Base-by-base conservation (phyloP, 1,140 invertebrate species). In the Archivesica marissinica region DNA sequence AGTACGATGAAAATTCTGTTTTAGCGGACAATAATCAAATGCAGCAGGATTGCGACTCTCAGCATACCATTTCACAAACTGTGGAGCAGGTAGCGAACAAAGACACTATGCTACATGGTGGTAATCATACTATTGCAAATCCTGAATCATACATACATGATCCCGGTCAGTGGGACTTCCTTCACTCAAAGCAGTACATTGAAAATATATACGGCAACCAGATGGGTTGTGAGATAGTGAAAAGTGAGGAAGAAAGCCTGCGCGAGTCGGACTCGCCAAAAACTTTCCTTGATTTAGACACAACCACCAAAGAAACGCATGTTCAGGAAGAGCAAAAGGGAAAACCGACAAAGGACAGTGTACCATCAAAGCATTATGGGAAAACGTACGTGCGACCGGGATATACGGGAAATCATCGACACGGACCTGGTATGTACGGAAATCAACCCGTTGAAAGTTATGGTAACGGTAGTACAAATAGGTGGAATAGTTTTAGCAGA, bases 131-230 rank as follows among this genome's bases (percentile, higher is more conserved):
- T 6, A 47, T 72, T 41, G 68, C 6, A 33, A 72, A 72, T 50
- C 39, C 41, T 20, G 68, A 72, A 17, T 72, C 66, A 3, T 70
- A 72, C n/a, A 72, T 72, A 28, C 13, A 72, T 47, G 77, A 79
- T 39, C 54, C 56, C 28, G 77, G 77, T 44, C 66, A 83, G 38
- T 83, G 80, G 80, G 80, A 83, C 23, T 83, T 83, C 38, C 52
- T 83, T 17, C 80, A 83, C 52, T 83, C 80, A n/a, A 83, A 83
- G 44, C 80, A 83, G 38, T 83, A 83, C 41, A 75, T 83, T 39
- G 80, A 83, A 54, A 83, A 83, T 72, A 83, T 83, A 11, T 83
- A 83, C 50, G 64, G 79, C 11, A 54, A 44, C 41, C 68, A 75
- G 28, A 61, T 74, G 11, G 68, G 80, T 33, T 83, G 80, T 75